These are phyloP conservation scores for Stenopsyche tienmushanensis DNA, from an alignment of 1,140 invertebrate genomes.

Conservation along the genomic window DNA sequence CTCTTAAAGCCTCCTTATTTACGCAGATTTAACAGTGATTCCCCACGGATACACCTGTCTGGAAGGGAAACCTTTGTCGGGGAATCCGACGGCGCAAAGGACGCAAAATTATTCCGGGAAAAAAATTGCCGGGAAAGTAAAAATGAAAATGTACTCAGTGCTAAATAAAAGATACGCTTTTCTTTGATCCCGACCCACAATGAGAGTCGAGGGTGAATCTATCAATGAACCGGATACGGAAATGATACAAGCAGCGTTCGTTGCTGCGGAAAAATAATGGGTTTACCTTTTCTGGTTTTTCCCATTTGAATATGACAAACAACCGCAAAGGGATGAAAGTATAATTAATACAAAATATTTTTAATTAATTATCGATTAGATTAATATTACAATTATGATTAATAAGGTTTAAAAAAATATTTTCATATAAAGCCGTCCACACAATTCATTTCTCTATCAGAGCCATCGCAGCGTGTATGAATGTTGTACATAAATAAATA, in stretches of 20 bases:
- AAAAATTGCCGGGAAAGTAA: constrained; percentile 11
- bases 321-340: no score
- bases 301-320: background rate
- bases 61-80: constrained; percentile 27
- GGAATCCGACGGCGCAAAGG: constrained; percentile 11
- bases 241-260: constrained; percentile 25
- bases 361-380: no score
- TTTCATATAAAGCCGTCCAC: no score
- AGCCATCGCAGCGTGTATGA: no score
- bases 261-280: constrained; percentile 40
- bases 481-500: no score
- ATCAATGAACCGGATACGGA: constrained; percentile 39
- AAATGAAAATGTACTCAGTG: constrained; percentile 18
- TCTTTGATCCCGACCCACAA: constrained; percentile 37
- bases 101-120: constrained; percentile 32
- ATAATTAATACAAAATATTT: no score
- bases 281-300: constrained; percentile 19
- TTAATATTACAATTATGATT: no score
- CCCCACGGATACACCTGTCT: constrained; percentile 28
- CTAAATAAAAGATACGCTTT: constrained; percentile 15
- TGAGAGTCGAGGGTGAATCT: constrained; percentile 31
- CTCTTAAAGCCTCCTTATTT: constrained; percentile 35
- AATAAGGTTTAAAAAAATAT: no score
- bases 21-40: constrained; percentile 40
- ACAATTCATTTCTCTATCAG: no score